Conservation (phyloP, 2,888 invertebrate species). For the Agonum fuliginosum region DNA sequence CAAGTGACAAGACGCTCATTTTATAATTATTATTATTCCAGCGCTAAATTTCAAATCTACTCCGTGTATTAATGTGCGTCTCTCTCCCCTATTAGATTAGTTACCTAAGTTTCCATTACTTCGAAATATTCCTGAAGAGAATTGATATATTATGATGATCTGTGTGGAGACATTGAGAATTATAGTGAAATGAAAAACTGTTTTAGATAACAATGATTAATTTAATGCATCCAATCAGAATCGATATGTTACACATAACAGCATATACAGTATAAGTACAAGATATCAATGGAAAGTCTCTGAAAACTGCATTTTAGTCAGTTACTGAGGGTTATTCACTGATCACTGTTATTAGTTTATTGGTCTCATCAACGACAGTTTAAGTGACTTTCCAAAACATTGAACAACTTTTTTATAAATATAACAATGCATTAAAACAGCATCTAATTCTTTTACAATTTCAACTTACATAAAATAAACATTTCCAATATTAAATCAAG, state of each 20-base stretch:
- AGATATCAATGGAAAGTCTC: conserved; percentile 47
- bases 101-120: no score
- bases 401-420: conserved; percentile 57
- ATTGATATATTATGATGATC: background rate
- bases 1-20: no score
- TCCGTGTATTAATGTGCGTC: no score
- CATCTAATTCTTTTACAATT: conserved; percentile 44
- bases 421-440: conserved; percentile 58
- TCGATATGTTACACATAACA: conserved; percentile 59
- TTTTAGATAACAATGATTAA: conserved; percentile 59
- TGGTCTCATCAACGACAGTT: conserved; percentile 29
- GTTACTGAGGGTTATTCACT: background rate
- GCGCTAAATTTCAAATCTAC: no score
- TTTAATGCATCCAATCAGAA: conserved; percentile 59
- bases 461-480: conserved; percentile 49
- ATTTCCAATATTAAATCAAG: conserved; percentile 41
- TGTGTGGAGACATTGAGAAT: background rate
- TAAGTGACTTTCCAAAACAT: conserved; percentile 52
- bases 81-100: no score
- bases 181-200: conserved; percentile 1
- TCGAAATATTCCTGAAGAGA: no score
- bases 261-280: conserved; percentile 59
- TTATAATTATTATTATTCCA: no score
- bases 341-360: background rate
- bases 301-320: conserved; percentile 33